Conservation (phyloP, 2,888 invertebrate species). For the Erannis defoliaria region DNA sequence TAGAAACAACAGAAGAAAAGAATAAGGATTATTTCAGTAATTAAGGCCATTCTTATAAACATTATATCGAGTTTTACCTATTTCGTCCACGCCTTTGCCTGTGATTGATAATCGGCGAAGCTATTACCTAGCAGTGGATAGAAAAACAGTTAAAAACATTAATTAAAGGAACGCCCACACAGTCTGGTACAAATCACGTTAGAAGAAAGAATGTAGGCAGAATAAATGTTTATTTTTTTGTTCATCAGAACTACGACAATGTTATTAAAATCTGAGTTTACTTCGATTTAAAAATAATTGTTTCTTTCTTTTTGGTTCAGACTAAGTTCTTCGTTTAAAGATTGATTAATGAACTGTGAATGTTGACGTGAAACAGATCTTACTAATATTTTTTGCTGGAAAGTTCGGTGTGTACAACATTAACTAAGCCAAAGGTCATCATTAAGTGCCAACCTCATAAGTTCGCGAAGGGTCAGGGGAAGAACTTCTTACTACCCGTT, state of each 20-base stretch:
- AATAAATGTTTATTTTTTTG: background rate
- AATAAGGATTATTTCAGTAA: background rate
- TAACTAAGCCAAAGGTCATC: no score
- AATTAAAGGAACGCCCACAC: conserved; percentile 14
- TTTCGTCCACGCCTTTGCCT: conserved; percentile 1
- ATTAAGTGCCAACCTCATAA: no score
- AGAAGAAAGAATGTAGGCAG: conserved; percentile 5
- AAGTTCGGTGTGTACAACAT: no score
- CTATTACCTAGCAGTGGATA: background rate
- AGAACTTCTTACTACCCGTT: no score
- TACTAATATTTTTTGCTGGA: background rate
- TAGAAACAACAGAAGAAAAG: conserved; percentile 4
- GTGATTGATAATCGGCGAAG: conserved; percentile 8
- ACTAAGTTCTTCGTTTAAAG: background rate
- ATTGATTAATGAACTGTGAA: no score
- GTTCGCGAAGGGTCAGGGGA: no score
- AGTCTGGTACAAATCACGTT: conserved; percentile 6
- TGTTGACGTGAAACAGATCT: no score
- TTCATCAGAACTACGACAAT: background rate
- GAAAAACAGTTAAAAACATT: conserved; percentile 11
- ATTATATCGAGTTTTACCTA: background rate
- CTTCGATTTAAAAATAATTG: background rate
- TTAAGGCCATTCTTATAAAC: background rate
- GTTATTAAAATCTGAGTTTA: background rate
- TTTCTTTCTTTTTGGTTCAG: background rate